A percentile compares a stretch with the other conserved stretches of the same genome.
These are phyloP conservation scores for Trigoniulus corallinus DNA, from an alignment of 1,140 invertebrate genomes.

Conservation along the genomic window DNA sequence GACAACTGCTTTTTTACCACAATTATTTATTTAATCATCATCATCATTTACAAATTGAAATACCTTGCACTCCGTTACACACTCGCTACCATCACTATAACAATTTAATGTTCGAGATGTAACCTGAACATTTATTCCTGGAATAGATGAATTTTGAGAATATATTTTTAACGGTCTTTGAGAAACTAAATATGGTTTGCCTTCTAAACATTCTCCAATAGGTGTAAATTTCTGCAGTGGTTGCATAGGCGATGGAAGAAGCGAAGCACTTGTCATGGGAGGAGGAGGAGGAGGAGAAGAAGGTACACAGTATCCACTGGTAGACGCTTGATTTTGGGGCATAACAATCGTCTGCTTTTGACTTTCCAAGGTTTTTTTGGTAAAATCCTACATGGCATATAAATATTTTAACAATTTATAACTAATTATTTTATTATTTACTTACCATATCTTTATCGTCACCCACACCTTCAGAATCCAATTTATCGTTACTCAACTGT, in stretches of 20 bases:
- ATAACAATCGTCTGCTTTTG: neutral
- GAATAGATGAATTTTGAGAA: neutral
- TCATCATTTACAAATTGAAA: neutral
- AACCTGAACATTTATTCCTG: neutral
- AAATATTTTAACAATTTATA: neutral
- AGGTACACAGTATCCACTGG: neutral
- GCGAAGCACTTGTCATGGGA: neutral
- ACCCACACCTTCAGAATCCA: neutral
- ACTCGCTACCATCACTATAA: neutral
- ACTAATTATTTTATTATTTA: neutral
- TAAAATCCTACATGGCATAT: neutral
- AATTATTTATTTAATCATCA: neutral
- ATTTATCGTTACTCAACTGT: neutral
- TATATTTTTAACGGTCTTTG: neutral
- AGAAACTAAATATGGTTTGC: neutral
- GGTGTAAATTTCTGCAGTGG: neutral
- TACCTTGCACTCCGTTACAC: neutral
- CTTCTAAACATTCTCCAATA: neutral
- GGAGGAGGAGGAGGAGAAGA: neutral
- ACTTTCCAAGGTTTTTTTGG: neutral
- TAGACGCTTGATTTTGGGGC: neutral
- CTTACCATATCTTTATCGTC: neutral
- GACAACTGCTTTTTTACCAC: neutral
- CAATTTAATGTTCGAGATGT: neutral
- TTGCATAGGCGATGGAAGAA: neutral